Percentiles rank a stretch among this genome's conserved stretches.
phyloP scores from a whole-genome alignment of 1,140 invertebrate genomes.

The Papilio polyxenes region DNA sequence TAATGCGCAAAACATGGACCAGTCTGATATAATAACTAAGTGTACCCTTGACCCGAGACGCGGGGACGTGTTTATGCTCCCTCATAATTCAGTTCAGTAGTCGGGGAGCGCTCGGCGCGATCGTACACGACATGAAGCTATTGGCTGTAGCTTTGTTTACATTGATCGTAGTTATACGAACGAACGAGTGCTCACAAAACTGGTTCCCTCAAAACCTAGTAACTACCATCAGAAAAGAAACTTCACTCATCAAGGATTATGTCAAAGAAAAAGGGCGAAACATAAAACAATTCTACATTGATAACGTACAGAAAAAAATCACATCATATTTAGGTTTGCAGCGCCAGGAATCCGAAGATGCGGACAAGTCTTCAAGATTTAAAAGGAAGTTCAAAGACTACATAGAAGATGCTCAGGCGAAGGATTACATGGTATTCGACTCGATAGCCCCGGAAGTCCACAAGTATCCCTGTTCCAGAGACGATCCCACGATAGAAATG shows the following conservation, averaged over 20 bases:
- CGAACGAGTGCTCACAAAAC: conserved; percentile 53
- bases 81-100: conserved; percentile 56
- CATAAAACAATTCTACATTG: conserved; percentile 62
- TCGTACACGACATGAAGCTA: conserved; percentile 59
- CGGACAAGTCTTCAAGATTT: conserved; percentile 45
- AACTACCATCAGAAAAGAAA: conserved; percentile 60
- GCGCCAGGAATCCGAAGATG: conserved; percentile 29
- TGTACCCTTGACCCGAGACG: conserved; percentile 57
- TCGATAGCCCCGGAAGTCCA: conserved; percentile 58
- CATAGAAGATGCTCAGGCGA: conserved; percentile 52
- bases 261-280: conserved; percentile 66
- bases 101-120: conserved; percentile 42
- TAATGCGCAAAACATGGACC: conserved; percentile 23
- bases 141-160: conserved; percentile 59
- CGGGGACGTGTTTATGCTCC: conserved; percentile 54
- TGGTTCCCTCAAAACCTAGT: conserved; percentile 65
- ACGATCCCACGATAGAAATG: conserved; percentile 71
- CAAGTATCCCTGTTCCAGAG: conserved; percentile 54
- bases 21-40: conserved; percentile 48
- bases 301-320: conserved; percentile 63
- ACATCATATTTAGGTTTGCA: conserved; percentile 55
- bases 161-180: conserved; percentile 54
- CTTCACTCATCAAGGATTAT: conserved; percentile 61
- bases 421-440: conserved; percentile 62
- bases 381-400: conserved; percentile 61